Conservation (phyloP, 1,140 invertebrate genomes). For the Chrysopa pallens region DNA sequence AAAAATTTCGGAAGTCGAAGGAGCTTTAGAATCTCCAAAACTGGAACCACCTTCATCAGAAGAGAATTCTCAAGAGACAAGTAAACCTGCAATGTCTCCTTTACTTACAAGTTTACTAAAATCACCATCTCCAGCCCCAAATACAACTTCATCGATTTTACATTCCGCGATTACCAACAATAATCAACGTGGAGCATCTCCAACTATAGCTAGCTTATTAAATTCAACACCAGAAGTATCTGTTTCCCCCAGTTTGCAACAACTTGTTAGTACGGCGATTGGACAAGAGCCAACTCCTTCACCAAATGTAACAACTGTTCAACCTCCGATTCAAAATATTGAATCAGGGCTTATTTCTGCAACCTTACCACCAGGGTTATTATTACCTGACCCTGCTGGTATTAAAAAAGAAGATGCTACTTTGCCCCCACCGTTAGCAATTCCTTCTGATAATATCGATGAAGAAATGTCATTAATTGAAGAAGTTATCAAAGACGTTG, state of each 20-base stretch:
- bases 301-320: slow-evolving; percentile 22
- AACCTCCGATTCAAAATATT: slow-evolving; percentile 1
- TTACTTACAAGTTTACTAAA: slow-evolving; percentile 66
- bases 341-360: slow-evolving; percentile 13
- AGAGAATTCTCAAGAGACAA: slow-evolving; percentile 7
- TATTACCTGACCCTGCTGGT: not conserved
- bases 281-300: slow-evolving; percentile 20
- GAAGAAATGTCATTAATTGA: slow-evolving; percentile 4
- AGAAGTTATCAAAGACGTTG: slow-evolving; percentile 16
- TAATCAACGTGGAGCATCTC: slow-evolving; percentile 12
- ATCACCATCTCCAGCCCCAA: slow-evolving; percentile 36
- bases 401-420: not conserved
- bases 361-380: not conserved
- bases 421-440: not conserved
- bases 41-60: slow-evolving; percentile 3
- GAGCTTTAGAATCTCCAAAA: slow-evolving; percentile 21
- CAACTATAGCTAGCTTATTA: slow-evolving; percentile 35
- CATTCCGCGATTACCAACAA: slow-evolving; percentile 22
- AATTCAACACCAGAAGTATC: slow-evolving; percentile 27
- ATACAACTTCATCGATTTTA: slow-evolving; percentile 23
- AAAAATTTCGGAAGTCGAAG: slow-evolving; percentile 17
- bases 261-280: slow-evolving; percentile 22
- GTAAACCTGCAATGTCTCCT: slow-evolving; percentile 36
- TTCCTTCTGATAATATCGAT: not conserved
- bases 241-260: slow-evolving; percentile 24